These are phyloP conservation scores for Eriocheir sinensis DNA, from an alignment of 1,140 invertebrate genomes.

Conservation along the genomic window DNA sequence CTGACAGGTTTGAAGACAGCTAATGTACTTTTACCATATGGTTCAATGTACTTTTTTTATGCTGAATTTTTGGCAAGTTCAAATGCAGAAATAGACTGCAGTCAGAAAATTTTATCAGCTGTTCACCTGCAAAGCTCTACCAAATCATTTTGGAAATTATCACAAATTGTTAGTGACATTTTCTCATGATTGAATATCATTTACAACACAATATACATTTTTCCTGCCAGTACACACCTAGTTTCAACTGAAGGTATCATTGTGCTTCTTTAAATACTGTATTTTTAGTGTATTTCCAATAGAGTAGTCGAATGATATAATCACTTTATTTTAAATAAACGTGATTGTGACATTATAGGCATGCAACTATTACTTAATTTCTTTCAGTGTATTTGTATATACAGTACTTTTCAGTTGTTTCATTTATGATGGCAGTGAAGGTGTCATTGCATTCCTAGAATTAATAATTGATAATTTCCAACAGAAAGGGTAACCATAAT, in stretches of 20 bases:
- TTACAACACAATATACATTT: background rate
- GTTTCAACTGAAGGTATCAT: slow-evolving; percentile 47
- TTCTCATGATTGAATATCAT: slow-evolving; percentile 37
- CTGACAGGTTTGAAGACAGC: slow-evolving; percentile 39
- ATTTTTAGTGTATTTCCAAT: slow-evolving; percentile 17
- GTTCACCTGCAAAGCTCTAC: slow-evolving; percentile 34
- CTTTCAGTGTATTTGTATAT: background rate
- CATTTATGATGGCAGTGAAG: background rate
- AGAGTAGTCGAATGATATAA: background rate
- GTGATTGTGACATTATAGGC: background rate
- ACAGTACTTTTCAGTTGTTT: slow-evolving; percentile 6
- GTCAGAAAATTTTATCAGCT: slow-evolving; percentile 57
- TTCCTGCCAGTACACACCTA: background rate
- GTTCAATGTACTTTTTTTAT: slow-evolving; percentile 48
- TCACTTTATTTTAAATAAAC: background rate
- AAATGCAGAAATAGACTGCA: slow-evolving; percentile 58
- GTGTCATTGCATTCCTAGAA: slow-evolving; percentile 32
- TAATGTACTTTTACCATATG: slow-evolving; percentile 39
- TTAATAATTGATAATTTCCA: background rate
- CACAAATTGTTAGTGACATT: slow-evolving; percentile 47
- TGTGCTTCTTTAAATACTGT: slow-evolving; percentile 30
- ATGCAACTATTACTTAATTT: background rate
- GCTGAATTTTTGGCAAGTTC: slow-evolving; percentile 53
- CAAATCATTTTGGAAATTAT: slow-evolving; percentile 23
- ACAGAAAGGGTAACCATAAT: background rate